Evolutionary conservation across 2,797 vertebrate genomes (phyloP), one percentile per base, ranked within the genome.

Genomic region (Sebastes cheni): DNA sequence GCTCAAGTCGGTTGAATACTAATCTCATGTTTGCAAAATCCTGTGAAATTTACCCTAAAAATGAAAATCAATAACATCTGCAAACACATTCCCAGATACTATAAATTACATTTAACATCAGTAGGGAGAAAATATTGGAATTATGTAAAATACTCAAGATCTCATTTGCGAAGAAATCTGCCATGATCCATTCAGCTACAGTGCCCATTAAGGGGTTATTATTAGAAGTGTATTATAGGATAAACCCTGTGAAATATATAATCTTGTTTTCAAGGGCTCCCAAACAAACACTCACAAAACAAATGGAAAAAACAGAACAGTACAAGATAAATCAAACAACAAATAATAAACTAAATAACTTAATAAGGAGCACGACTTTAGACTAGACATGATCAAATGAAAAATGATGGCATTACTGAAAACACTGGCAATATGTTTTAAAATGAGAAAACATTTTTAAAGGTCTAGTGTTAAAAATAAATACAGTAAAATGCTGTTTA

Each of bases 21-120:
- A 68, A 67, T 77, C 73, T 74, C 16, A 6, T 22, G 12, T 46
- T 83, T 81, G 60, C 7, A 67, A 72, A 55, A 72, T 75, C 50
- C 22, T 56, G 20, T 56, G 36, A 65, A 54, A 42, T 58, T 60
- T 9, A 22, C 29, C 60, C n/a, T 75, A 25, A 77, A 75, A 75
- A 79, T 54, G 20, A 78, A 83, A 73, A 72, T 23, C 14, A 50
- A 1, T 62, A 27, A 59, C 12, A 55, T 70, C 20, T 14, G 54
- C 52, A 42, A 55, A 72, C 32, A 54, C 55, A 59, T 50, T 72
- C n/a, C 13, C 39, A 54, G 29, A 59, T 39, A 34, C 20, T 52
- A 23, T 30, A 34, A 65, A 18, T 22, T 25, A 22, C 8, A 23
- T 10, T 27, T 9, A 56, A 56, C 4, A 20, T 54, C 32, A 52